Evolutionary conservation across 2,888 invertebrate genomes (phyloP), one percentile per base, ranked within the genome.

Genomic region (Strigamia transsilvanica): DNA sequence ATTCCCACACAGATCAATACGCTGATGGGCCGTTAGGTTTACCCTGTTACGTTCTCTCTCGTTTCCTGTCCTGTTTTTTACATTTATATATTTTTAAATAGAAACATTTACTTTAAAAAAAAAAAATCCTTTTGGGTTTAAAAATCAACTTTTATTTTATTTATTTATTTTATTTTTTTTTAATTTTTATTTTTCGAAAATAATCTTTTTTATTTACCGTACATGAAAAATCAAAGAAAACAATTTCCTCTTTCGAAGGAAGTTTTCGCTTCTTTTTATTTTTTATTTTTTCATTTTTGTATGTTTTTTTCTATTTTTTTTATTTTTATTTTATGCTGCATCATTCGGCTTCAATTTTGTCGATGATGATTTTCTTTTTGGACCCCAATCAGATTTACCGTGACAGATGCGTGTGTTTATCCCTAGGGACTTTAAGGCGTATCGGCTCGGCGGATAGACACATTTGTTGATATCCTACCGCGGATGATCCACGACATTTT

Each of bases 1-100:
- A 73, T 73, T 73, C 73, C 73, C 73, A 73, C 73, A 73, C 73
- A 73, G 73, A 73, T 73, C 73, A 73, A 73, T 73, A 73, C 73
- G 73, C 73, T 73, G 73, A 73, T 73, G 73, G 73, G 73, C 73
- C 73, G 73, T 73, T 73, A 73, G 73, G 56, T 56, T 56, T 56
- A 56, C 56, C 56, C 73, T 73, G 73, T 73, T 73, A 73, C 32
- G 27, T 27, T 73, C 21, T 23, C 21, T 66, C 23, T 66, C 61
- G 13, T 73, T 73, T 32, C 13, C 73, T 15, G 27, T n/a, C 32
- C 15, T 73, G 73, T 73, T 73, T 56, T 56, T 56, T 21, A 18
- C 56, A 56, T 56, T 56, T 18, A 56, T 56, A n/a, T 56, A 38
- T 56, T 56, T 18, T 56, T 56, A 0, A 56, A 56, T 56, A 18